Evolutionary conservation across 2,888 invertebrate species (phyloP).

Genomic region (Zelleria hepariella): DNA sequence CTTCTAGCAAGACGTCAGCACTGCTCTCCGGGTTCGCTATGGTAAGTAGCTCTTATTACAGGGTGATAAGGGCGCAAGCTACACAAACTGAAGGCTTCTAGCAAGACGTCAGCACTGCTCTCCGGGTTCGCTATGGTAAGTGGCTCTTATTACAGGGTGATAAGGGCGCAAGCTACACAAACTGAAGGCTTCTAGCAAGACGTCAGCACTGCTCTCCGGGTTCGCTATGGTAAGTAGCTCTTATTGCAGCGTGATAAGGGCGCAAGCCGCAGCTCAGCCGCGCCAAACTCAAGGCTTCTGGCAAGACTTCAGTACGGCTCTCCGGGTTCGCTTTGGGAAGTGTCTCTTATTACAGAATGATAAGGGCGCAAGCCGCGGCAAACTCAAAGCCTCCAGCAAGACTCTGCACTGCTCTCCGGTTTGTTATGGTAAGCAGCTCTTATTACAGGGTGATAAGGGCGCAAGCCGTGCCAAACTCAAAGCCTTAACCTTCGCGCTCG

Average conservation of each 20-base stretch:
- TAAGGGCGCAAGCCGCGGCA: no score
- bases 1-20: conserved; percentile 97
- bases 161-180: conserved; percentile 96
- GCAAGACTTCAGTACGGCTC: conserved; percentile 96
- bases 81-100: conserved; percentile 98
- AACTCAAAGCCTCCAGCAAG: no score
- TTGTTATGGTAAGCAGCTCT: no score
- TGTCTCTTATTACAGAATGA: no score
- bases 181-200: conserved; percentile 97
- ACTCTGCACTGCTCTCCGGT: no score
- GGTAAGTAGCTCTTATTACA: conserved; percentile 74
- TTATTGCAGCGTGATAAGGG: no score
- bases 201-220: conserved; percentile 95
- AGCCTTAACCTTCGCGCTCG: no score
- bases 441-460: no score
- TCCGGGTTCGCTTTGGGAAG: conserved; percentile 97
- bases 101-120: conserved; percentile 96
- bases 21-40: conserved; percentile 97
- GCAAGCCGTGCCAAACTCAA: no score
- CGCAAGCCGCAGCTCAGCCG: conserved; percentile 93
- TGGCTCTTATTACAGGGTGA: no score
- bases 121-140: conserved; percentile 97
- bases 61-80: conserved; percentile 93
- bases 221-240: conserved; percentile 88
- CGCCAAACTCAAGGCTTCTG: conserved; percentile 98